phyloP scores from a whole-genome alignment of 2,797 vertebrate species.

The Notamacropus eugenii region DNA sequence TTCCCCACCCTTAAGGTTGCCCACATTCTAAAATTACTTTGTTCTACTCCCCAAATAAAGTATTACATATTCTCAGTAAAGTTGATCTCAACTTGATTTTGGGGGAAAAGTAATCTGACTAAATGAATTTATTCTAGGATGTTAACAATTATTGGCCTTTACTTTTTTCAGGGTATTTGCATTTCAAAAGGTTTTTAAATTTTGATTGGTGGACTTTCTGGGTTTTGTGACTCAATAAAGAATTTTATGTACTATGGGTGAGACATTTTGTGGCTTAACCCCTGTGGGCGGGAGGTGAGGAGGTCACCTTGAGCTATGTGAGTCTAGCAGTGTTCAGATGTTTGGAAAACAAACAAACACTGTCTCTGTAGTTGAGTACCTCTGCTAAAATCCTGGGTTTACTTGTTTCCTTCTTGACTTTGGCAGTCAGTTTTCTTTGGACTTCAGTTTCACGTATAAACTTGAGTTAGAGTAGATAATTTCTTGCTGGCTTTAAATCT shows the following conservation, averaged over 20 bases:
- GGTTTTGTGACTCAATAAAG: neutral
- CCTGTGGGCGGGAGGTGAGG: neutral
- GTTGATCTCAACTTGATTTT: neutral
- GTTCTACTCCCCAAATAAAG: neutral
- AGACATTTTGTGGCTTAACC: neutral
- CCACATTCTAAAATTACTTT: neutral
- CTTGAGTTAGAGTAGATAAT: neutral
- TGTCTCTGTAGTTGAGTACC: neutral
- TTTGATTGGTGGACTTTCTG: neutral
- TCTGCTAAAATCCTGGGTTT: neutral
- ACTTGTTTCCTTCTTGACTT: neutral
- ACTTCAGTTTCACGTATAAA: neutral
- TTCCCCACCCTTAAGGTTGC: neutral
- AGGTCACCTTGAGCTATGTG: neutral
- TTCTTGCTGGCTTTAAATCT: neutral
- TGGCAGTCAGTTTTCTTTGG: neutral
- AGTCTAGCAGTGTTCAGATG: neutral
- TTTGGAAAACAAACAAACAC: neutral
- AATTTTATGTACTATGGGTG: neutral
- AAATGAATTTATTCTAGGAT: neutral
- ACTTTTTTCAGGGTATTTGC: neutral
- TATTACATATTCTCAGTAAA: neutral
- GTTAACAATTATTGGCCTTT: neutral
- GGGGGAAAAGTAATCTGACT: neutral
- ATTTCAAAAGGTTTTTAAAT: neutral